Base-by-base conservation (phyloP, 2,888 invertebrate species). In the Tholera decimalis region DNA sequence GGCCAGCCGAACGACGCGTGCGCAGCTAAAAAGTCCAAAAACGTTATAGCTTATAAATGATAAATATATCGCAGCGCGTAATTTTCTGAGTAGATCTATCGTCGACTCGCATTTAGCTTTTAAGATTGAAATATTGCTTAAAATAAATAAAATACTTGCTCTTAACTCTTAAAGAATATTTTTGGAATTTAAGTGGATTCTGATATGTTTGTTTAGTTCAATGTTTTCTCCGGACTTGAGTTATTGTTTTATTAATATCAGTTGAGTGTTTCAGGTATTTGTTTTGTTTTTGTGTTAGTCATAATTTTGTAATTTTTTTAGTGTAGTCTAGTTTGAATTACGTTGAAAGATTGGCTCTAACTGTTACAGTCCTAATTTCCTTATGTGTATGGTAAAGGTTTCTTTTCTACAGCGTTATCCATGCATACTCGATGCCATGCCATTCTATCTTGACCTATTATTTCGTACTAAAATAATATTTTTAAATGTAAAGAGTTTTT, bases 61-160 rank as follows among this genome's bases (percentile, higher is more conserved):
- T 84, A 84, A 85, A 84, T 86, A 81, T 84, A 79, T 85, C 83
- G 73, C 62, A 83, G 71, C 73, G 63, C 53, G 78, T 83, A 82
- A 78, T 87, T 82, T 58, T 68, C 43, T 79, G 78, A 84, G 83
- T 83, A 79, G 73, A 85, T 86, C 89, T 68, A 30, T 89, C 86
- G 69, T 67, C 88, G 74, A 59, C 9, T 63, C 56, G 54, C 80
- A 80, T 84, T 85, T 84, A 82, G 65, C 59, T 74, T 76, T 82
- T 77, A 70, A 73, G 39, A 39, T 66, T 62, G 75, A 81, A 68
- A 62, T 73, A 79, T 78, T 65, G 49, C 13, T 43, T n/a, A 37
- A 51, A 62, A 78, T 81, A 79, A 81, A 79, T 79, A 68, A 65
- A 20, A 63, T 20, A 37, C 0, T 3, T 15, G 57, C 63, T 69